phyloP scores from a whole-genome alignment of 2,797 vertebrate genomes.

The Tokudaia muenninki region DNA sequence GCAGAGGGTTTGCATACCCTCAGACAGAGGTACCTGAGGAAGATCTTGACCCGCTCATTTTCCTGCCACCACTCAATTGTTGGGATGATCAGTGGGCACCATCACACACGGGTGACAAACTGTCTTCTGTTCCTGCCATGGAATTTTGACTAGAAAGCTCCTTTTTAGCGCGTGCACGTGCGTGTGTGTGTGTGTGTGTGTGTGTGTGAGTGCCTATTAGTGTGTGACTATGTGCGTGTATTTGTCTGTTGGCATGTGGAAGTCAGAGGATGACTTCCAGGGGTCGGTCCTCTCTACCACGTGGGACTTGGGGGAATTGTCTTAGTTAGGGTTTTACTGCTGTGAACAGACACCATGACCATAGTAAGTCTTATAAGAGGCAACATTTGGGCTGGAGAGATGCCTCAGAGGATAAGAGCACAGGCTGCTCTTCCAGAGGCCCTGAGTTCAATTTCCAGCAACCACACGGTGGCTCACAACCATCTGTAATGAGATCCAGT shows the following conservation, averaged over 20 bases:
- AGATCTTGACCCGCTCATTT: neutral
- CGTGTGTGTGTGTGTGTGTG: neutral
- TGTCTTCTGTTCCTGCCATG: slow-evolving; percentile 10
- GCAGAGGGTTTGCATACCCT: neutral
- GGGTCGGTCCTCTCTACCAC: neutral
- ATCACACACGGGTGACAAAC: neutral
- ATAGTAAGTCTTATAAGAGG: neutral
- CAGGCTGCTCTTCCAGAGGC: no score
- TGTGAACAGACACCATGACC: neutral
- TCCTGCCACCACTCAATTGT: neutral
- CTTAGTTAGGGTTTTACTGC: neutral
- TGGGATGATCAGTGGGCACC: neutral
- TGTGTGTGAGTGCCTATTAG: neutral
- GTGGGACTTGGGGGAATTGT: neutral
- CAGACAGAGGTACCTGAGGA: neutral
- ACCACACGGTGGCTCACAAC: no score
- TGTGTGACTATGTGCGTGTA: neutral
- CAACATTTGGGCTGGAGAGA: no score
- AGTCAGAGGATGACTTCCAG: neutral
- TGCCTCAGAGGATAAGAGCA: no score
- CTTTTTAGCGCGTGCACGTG: no score
- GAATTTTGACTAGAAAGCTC: slow-evolving; percentile 20
- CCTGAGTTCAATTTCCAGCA: no score
- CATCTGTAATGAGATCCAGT: no score
- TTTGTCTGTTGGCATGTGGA: neutral